These are phyloP conservation scores for human (Homo sapiens) DNA, from an alignment of 2,113 vertebrate genomes.

Conservation along the genomic window GRCh38 chr7:114240001-114240500, in stretches of 20 bases:
- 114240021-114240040: not conserved
- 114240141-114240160: not conserved
- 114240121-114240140: conserved; percentile 42
- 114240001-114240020: not conserved
- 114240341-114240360: conserved; percentile 63
- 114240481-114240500: conserved; percentile 10
- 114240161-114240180: not conserved
- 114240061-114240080: not conserved
- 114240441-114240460: conserved; percentile 50
- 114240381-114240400: conserved; percentile 38
- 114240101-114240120: conserved; percentile 10
- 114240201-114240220: not conserved
- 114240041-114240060: not conserved
- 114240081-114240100: not conserved
- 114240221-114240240: not conserved
- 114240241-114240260: not conserved
- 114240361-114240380: conserved; percentile 50
- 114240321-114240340: conserved; percentile 32
- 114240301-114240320: conserved; percentile 4
- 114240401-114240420: conserved; percentile 50
- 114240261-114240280: not conserved
- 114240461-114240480: conserved; percentile 60
- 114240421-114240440: conserved; percentile 53
- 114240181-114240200: not conserved
- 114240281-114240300: not conserved